Conservation (phyloP, 2,797 vertebrate species). For the Sebastes goodei region DNA sequence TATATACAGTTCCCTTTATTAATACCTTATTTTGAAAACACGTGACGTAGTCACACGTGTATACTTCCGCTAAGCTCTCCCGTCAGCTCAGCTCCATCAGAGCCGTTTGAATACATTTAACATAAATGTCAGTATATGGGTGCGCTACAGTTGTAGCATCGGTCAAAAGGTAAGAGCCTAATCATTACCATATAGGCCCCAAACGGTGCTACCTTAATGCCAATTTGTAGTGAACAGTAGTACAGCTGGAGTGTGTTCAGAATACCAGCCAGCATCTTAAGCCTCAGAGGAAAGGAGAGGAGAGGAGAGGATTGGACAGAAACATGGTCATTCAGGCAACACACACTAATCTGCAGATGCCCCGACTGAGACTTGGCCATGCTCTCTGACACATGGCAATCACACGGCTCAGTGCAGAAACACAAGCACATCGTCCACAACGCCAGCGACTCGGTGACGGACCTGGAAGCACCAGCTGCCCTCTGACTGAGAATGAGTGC, state of each 20-base stretch:
- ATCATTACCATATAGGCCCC: background rate
- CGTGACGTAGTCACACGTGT: too few species aligned
- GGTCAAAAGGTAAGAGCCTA: background rate
- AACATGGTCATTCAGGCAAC: conserved; percentile 38
- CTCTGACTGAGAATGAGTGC: conserved; percentile 40
- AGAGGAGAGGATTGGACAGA: conserved; percentile 8
- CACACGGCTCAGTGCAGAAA: conserved; percentile 71
- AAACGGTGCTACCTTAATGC: background rate
- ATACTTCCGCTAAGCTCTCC: too few species aligned
- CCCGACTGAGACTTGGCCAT: conserved; percentile 58
- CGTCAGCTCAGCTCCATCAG: too few species aligned
- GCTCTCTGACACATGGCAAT: conserved; percentile 72
- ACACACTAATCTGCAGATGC: conserved; percentile 53
- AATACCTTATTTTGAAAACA: too few species aligned
- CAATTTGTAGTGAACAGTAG: background rate
- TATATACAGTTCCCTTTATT: too few species aligned
- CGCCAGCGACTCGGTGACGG: conserved; percentile 37
- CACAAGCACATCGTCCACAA: conserved; percentile 43
- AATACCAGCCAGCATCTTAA: conserved; percentile 22
- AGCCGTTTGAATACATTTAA: too few species aligned
- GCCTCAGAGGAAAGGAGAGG: background rate
- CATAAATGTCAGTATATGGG: too few species aligned
- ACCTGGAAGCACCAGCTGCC: conserved; percentile 58
- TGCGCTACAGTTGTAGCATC: too few species aligned
- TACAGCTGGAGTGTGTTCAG: conserved; percentile 1